A percentile compares a stretch with the other conserved stretches of the same genome.
Evolutionary conservation across 2,797 vertebrate genomes (phyloP).

Genomic region (Anabacerthia variegaticeps): DNA sequence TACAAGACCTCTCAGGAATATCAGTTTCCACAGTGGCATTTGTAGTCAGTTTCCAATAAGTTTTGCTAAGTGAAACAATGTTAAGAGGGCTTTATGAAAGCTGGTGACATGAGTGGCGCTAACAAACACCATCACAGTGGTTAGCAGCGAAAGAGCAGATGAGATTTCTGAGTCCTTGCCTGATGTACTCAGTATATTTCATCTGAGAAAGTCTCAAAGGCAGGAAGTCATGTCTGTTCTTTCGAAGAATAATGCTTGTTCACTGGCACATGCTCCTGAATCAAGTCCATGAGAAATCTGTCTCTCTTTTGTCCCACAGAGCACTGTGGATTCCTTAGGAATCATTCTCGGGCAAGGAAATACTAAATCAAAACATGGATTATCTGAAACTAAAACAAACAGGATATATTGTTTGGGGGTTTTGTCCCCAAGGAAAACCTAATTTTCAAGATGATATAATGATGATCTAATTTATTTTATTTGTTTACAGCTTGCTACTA

Average conservation of each 20-base stretch:
- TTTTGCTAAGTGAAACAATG: not conserved
- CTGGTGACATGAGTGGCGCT: not conserved
- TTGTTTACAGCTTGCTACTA: conserved; percentile 59
- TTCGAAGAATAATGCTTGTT: not conserved
- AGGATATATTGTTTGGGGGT: not conserved
- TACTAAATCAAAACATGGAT: not conserved
- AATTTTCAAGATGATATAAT: not conserved
- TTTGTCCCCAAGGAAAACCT: not conserved
- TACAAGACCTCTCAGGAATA: not conserved
- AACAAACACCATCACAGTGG: not conserved
- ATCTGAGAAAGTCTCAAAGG: not conserved
- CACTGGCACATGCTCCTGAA: not conserved
- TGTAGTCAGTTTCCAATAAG: not conserved
- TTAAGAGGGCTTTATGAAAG: not conserved
- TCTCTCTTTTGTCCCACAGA: not conserved
- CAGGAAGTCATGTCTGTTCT: not conserved
- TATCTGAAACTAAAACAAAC: not conserved
- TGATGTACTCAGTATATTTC: not conserved
- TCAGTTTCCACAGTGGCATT: not conserved
- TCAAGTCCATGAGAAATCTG: not conserved
- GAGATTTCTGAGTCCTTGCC: not conserved
- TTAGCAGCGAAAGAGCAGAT: not conserved
- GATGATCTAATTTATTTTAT: not conserved
- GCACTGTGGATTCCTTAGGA: not conserved
- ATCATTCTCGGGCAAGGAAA: not conserved